Conservation (phyloP, 2,888 invertebrate species). For the Amphipyra berbera region DNA sequence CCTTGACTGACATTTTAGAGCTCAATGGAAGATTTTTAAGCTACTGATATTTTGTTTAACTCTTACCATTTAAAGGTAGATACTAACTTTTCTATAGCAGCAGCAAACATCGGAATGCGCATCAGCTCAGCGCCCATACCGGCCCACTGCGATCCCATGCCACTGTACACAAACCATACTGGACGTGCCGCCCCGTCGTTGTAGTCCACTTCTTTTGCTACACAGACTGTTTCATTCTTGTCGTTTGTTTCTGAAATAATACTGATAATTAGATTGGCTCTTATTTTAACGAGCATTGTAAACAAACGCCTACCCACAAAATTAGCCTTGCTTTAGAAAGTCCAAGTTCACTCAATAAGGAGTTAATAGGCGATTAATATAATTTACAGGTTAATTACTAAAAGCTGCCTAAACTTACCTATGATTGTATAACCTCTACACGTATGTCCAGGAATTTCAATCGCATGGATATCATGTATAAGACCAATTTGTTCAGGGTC, state of each 20-base stretch:
- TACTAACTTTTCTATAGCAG: slow-evolving; percentile 78
- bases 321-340: no score
- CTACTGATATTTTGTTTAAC: no score
- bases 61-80: no score
- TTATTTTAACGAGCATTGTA: no score
- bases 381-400: no score
- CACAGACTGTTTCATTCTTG: slow-evolving; percentile 59
- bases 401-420: slow-evolving; percentile 52
- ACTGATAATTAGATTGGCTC: background rate
- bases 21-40: no score
- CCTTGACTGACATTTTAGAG: no score
- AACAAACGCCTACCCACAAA: no score
- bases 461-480: slow-evolving; percentile 82
- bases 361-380: no score
- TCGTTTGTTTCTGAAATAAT: slow-evolving; percentile 60
- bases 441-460: slow-evolving; percentile 88
- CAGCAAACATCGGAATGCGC: slow-evolving; percentile 89
- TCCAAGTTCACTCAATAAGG: no score
- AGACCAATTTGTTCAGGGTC: slow-evolving; percentile 86
- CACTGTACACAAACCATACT: slow-evolving; percentile 92
- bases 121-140: slow-evolving; percentile 91
- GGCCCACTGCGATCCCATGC: slow-evolving; percentile 93
- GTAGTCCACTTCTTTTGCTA: slow-evolving; percentile 59
- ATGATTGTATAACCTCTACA: slow-evolving; percentile 91
- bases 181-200: slow-evolving; percentile 73